Percentiles rank a stretch among this genome's conserved stretches.
Evolutionary conservation across 2,113 vertebrate species (phyloP).

Genomic region (Leptodactylus fuscus): DNA sequence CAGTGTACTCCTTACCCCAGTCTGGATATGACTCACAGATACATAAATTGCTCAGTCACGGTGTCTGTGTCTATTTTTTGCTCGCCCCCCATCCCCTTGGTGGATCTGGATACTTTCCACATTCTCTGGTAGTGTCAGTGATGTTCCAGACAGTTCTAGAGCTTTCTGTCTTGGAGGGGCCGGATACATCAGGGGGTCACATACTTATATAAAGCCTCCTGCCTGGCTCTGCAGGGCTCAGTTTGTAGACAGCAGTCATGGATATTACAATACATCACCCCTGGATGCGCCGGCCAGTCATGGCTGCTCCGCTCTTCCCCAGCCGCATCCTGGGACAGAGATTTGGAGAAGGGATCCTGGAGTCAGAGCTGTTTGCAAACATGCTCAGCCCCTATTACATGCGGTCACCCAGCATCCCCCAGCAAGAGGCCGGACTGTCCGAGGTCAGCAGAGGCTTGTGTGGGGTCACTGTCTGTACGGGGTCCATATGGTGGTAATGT

Average conservation of each 20-base stretch:
- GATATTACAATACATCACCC: constrained; percentile 57
- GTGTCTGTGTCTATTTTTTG: not conserved
- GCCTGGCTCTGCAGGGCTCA: not conserved
- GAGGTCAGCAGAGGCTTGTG: constrained; percentile 23
- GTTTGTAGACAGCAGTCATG: constrained; percentile 14
- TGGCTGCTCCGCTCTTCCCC: constrained; percentile 23
- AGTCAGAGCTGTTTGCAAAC: constrained; percentile 66
- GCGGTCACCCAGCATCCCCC: constrained; percentile 65
- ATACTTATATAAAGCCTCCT: not conserved
- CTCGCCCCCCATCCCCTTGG: not conserved
- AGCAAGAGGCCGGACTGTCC: constrained; percentile 62
- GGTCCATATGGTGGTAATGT: not conserved
- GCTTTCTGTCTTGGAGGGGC: not conserved
- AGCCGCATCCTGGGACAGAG: constrained; percentile 72
- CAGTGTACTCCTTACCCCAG: not conserved
- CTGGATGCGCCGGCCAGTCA: constrained; percentile 49
- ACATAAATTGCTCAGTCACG: constrained; percentile 3
- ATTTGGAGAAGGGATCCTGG: constrained; percentile 72
- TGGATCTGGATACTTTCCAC: constrained; percentile 32
- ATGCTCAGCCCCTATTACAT: constrained; percentile 68
- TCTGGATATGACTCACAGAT: not conserved
- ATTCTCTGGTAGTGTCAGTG: not conserved
- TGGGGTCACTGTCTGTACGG: not conserved
- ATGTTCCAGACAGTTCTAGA: constrained; percentile 13
- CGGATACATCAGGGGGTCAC: not conserved